A percentile compares a stretch with the other conserved stretches of the same genome.
Conservation (phyloP, 2,888 invertebrate genomes). For the Rhopalosiphum nymphaeae region DNA sequence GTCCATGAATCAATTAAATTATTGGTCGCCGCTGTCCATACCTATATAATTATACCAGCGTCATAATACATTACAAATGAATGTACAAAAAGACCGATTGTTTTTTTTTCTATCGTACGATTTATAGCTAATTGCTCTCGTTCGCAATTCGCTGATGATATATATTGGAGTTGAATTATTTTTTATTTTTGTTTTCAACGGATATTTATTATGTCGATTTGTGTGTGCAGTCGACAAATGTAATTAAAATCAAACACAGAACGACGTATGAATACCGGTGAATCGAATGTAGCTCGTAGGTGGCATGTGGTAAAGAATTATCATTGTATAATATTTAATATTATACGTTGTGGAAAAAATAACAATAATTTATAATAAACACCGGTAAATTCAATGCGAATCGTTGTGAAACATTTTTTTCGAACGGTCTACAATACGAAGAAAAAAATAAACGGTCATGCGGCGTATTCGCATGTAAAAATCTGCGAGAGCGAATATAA, state of each 20-base stretch:
- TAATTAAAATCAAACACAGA: constrained; percentile 20
- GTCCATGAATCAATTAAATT: background rate
- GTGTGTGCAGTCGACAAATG: background rate
- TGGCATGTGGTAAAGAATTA: background rate
- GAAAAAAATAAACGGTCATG: background rate
- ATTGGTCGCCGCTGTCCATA: background rate
- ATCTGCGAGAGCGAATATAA: background rate
- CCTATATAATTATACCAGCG: background rate
- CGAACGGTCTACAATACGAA: background rate
- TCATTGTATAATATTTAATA: background rate
- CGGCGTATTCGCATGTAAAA: background rate
- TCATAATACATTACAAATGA: background rate
- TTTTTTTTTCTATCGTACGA: background rate
- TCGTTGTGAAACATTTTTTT: background rate
- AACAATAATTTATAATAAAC: background rate
- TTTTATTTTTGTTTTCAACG: background rate
- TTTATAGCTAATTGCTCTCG: constrained; percentile 18
- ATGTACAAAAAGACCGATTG: background rate
- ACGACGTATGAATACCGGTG: background rate
- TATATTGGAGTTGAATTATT: background rate
- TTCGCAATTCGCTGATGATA: background rate
- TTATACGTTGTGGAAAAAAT: background rate
- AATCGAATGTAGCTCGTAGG: background rate
- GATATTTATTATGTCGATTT: background rate
- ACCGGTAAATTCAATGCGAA: background rate